Base-by-base conservation (phyloP, 2,888 invertebrate genomes). In the Cantharis lateralis region DNA sequence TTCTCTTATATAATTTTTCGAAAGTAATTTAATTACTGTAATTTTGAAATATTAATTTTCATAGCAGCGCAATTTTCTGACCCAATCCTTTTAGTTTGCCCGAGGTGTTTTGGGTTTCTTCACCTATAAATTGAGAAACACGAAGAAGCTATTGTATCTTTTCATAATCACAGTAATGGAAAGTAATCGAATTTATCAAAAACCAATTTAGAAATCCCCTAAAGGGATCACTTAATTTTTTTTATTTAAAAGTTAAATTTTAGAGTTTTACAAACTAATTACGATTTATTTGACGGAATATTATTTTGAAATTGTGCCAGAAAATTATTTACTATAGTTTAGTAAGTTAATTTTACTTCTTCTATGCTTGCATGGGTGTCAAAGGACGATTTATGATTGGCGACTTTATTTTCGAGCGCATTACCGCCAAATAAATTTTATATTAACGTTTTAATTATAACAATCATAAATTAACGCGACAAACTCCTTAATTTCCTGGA, bases 301-400 rank as follows among this genome's bases (percentile, higher is more conserved):
- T n/a, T 48, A 48, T 48, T 15, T 68, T 75, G 62, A 69, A 75
- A 75, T 68, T 26, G 13, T 73, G 76, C 76, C 72, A 76, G 26
- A 76, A 73, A 66, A 61, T 70, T 66, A 64, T 70, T 73, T 73
- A 18, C 24, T 66, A 18, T 24, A 66, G 20, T 63, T 70, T 72
- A 66, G 9, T 24, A 24, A 24, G 72, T 69, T 76, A 68, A 74
- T 71, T 71, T 75, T 71, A 15, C 20, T 68, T 24, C 75, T 66
- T 71, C 28, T 9, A 71, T 71, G 68, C 71, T 75, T 68, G 75
- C 71, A 75, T 16, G 15, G 24, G 15, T 72, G 62, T 75, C 75
- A 75, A 75, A 75, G 68, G 1, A 48, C 63, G 32, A 72, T 66
- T 61, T 66, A 66, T 72, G 61, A 68, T 24, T 68, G 64, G 68